Conservation (phyloP, 92 coral and sea anemone genomes). For the Actinernus sp. region DNA sequence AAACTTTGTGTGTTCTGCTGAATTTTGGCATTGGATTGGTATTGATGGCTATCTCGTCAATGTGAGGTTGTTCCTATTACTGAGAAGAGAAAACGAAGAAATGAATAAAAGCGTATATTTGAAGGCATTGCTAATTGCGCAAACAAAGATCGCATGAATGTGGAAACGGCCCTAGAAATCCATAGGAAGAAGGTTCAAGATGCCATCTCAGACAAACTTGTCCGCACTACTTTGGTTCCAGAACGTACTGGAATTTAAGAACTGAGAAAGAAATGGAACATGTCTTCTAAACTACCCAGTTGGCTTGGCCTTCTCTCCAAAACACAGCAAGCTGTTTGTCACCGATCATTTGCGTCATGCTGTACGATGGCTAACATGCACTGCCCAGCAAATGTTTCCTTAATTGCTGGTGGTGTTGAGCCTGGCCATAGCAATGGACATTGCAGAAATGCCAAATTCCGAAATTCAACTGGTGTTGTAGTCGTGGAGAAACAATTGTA, state of each 20-base stretch:
- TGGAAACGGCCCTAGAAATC: constrained; percentile 32
- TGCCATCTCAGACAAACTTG: constrained; percentile 19
- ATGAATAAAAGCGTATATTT: constrained; percentile 24
- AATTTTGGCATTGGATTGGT: constrained; percentile 64
- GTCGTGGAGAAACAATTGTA: constrained; percentile 15
- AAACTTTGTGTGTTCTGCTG: constrained; percentile 58
- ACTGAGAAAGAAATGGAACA: constrained; percentile 37
- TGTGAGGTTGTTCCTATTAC: constrained; percentile 36
- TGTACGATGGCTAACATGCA: constrained; percentile 50
- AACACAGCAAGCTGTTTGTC: constrained; percentile 52
- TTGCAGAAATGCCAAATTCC: constrained; percentile 50
- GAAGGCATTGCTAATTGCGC: constrained; percentile 16
- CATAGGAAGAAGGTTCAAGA: constrained; percentile 16
- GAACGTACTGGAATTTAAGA: constrained; percentile 56
- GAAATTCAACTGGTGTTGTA: constrained; percentile 43
- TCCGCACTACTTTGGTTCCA: constrained; percentile 38
- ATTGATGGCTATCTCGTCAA: constrained; percentile 52
- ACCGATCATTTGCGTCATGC: constrained; percentile 47
- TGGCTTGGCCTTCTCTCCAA: constrained; percentile 49
- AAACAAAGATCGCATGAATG: constrained; percentile 53
- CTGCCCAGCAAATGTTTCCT: constrained; percentile 57
- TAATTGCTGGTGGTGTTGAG: constrained; percentile 59
- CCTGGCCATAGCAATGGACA: constrained; percentile 48
- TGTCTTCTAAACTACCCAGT: constrained; percentile 24
- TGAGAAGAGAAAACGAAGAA: constrained; percentile 38